Evolutionary conservation across 2,797 vertebrate species (phyloP).

Genomic region (Hydrophis major): DNA sequence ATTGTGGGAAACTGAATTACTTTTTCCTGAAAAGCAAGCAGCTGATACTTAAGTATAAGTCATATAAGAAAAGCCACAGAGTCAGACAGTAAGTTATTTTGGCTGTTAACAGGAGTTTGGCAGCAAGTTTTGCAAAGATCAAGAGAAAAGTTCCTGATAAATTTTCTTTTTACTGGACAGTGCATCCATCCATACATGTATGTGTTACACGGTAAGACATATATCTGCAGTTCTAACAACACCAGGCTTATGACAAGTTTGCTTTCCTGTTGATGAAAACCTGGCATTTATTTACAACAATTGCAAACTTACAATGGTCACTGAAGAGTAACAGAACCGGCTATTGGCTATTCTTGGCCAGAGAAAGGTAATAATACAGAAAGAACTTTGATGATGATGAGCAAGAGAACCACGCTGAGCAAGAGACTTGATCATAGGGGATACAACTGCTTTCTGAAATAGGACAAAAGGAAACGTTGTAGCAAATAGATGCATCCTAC

Average conservation of each 20-base stretch:
- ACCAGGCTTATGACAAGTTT: not conserved
- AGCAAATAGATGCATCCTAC: not conserved
- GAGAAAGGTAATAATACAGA: not conserved
- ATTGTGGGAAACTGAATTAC: not conserved
- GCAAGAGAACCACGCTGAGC: not conserved
- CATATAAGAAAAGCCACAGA: not conserved
- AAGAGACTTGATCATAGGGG: not conserved
- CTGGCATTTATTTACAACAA: not conserved
- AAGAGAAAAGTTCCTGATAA: not conserved
- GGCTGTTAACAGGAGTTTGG: not conserved
- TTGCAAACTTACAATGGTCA: not conserved
- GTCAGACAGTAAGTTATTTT: not conserved
- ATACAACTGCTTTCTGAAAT: not conserved
- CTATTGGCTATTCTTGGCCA: not conserved
- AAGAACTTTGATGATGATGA: not conserved
- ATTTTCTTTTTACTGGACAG: not conserved
- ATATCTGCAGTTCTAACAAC: not conserved
- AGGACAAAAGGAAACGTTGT: not conserved
- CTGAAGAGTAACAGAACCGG: not conserved
- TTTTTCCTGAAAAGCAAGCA: not conserved
- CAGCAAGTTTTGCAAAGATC: not conserved
- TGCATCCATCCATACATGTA: not conserved
- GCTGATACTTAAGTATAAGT: not conserved
- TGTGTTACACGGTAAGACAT: not conserved
- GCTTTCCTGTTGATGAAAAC: not conserved